Conservation (phyloP, 2,888 invertebrate species). For the Myathropa florea region DNA sequence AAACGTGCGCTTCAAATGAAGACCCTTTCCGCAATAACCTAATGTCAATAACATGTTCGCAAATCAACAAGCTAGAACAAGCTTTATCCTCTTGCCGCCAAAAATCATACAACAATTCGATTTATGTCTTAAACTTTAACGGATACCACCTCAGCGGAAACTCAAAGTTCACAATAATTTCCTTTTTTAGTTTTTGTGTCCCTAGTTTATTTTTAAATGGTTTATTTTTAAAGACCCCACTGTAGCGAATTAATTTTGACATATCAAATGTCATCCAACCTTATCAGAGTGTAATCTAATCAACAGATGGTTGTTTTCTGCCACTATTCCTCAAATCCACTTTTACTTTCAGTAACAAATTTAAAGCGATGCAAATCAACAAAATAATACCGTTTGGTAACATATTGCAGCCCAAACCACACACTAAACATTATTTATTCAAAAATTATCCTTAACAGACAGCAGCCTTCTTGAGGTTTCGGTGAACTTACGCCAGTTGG, state of each 20-base stretch:
- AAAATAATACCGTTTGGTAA: constrained; percentile 76
- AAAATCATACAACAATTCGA: too few relatives aligned
- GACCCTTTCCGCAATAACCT: too few relatives aligned
- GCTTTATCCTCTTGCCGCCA: too few relatives aligned
- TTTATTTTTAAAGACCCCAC: neutral
- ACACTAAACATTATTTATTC: neutral
- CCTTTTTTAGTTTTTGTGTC: too few relatives aligned
- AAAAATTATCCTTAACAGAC: constrained; percentile 19
- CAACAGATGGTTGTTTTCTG: neutral
- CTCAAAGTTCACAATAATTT: too few relatives aligned
- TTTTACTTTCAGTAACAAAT: neutral
- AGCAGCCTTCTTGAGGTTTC: constrained; percentile 77
- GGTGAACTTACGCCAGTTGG: constrained; percentile 83
- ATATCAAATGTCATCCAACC: constrained; percentile 10
- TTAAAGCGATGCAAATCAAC: constrained; percentile 73
- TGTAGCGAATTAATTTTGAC: constrained; percentile 2
- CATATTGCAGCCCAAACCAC: neutral
- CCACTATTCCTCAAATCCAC: neutral
- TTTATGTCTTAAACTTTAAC: too few relatives aligned
- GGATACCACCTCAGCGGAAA: too few relatives aligned
- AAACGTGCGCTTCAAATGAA: too few relatives aligned
- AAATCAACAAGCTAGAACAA: too few relatives aligned
- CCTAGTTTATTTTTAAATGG: neutral
- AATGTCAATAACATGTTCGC: too few relatives aligned
- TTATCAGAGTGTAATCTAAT: constrained; percentile 30